Evolutionary conservation across 1,140 invertebrate genomes (phyloP), one percentile per base, ranked within the genome.

Genomic region (Drosophila funebris): DNA sequence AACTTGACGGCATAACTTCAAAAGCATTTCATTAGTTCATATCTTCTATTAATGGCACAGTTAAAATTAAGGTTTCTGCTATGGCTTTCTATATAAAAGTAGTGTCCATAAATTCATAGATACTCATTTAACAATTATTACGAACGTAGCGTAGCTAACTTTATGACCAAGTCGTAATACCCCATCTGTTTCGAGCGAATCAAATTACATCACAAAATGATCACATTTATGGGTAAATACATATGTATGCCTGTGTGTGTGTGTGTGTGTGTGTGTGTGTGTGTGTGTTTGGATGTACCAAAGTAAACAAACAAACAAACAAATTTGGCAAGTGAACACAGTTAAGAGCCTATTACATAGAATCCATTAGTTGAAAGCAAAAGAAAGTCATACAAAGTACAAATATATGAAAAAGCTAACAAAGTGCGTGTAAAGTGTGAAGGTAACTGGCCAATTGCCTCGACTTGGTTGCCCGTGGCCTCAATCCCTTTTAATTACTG

Each of bases 321-420:
- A 66, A 74, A 78, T 85, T 85, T 87, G 82, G 75, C 83, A 85
- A 88, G 57, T 33, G 56, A 67, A 58, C 58, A 50, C 54, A 56
- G 68, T 44, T 53, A 36, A 62, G 67, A 73, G 69, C 57, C 52
- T 37, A 71, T 78, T 78, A 60, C 70, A 85, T 85, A 85, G 82
- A 85, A 85, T 85, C 82, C 82, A 85, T 88, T 87, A 87, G 73
- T 27, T 53, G 37, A 76, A 76, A 76, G 63, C 62, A 63, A 79
- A 78, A 77, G 78, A 81, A 81, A 81, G 78, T 57, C 73, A 66
- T 54, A 53, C n/a, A 37, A 56, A 64, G n/a, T 14, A 8, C 24
- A 71, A 50, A 63, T 63, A 60, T 16, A 6, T 27, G 9, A 60
- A 41, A 58, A 37, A 39, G 27, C 44, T n/a, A 54, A 70, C 43